Evolutionary conservation across 2,888 invertebrate species (phyloP).

Genomic region (Hirtodrosophila confusa): DNA sequence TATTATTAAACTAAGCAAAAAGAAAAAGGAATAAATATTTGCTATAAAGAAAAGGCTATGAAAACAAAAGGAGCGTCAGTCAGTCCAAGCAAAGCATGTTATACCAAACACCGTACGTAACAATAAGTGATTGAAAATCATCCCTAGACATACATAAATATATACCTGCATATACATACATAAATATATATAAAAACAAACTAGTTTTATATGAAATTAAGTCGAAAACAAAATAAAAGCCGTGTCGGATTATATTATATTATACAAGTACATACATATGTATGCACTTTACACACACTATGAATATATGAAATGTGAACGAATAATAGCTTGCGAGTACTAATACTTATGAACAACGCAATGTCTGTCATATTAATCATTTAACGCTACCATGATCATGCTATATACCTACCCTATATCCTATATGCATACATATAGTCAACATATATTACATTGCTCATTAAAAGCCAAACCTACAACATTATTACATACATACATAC

Average conservation of each 20-base stretch:
- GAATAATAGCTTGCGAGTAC: slow-evolving; percentile 11
- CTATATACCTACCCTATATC: slow-evolving; percentile 36
- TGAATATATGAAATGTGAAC: slow-evolving; percentile 25
- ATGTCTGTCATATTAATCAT: slow-evolving; percentile 39
- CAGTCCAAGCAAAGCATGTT: slow-evolving; percentile 69
- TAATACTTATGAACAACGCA: slow-evolving; percentile 34
- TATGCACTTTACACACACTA: slow-evolving; percentile 11
- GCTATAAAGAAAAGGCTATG: slow-evolving; percentile 11
- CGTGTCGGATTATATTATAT: slow-evolving; percentile 39
- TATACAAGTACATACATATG: slow-evolving; percentile 10
- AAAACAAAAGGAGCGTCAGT: slow-evolving; percentile 13
- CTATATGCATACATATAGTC: slow-evolving; percentile 14
- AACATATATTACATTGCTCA: slow-evolving; percentile 43
- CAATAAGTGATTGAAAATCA: slow-evolving; percentile 83
- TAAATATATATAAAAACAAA: slow-evolving; percentile 30
- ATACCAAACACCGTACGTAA: slow-evolving; percentile 82
- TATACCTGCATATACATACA: slow-evolving; percentile 36
- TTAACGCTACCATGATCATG: slow-evolving; percentile 35
- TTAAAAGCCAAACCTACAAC: slow-evolving; percentile 23
- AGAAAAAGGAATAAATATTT: slow-evolving; percentile 16
- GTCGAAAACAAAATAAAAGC: slow-evolving; percentile 11
- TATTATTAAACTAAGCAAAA: slow-evolving; percentile 39
- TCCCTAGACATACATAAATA: slow-evolving; percentile 66
- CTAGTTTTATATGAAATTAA: slow-evolving; percentile 58
- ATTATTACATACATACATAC: slow-evolving; percentile 6